Base-by-base conservation (phyloP, 2,888 invertebrate species). In the Antheraea yamamai region DNA sequence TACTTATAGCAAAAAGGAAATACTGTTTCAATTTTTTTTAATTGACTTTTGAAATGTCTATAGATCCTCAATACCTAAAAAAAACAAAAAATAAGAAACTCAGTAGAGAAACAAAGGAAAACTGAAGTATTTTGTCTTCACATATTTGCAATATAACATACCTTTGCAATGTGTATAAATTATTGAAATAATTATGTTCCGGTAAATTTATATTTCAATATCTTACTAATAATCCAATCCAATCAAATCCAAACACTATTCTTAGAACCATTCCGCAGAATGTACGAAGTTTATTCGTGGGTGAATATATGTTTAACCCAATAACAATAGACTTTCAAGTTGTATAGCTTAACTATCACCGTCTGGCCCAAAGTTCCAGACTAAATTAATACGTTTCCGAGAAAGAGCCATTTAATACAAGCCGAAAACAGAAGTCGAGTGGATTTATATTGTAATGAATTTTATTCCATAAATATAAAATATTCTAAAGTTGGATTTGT, bases 251-350 rank as follows among this genome's bases (percentile, higher is more conserved):
- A 68, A 76, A 77, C 75, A 78, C 75, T 74, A 72, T 75, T 70
- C 52, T 66, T 30, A 30, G 14, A 16, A 30, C 61, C 61, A 23
- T 30, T 30, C 64, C 16, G 4, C 64, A 26, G 6, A 66, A 66
- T 66, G 61, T 61, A 16, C 71, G 73, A 75, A 77, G 64, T 51
- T 77, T 79, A 75, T 78, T 81, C 81, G 79, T 77, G 75, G 79
- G 75, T 78, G 72, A 79, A 80, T 81, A 81, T 78, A 82, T 81
- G 81, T 81, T 80, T 78, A 79, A 80, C 81, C 79, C 82, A 81
- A 80, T 82, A 84, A 86, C 84, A 86, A 84, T 83, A 79, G 84
- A 77, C 79, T 76, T 75, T 61, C 78, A 76, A 78, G 78, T 77
- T 77, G 75, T 74, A 79, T 51, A 76, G 76, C 72, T 76, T 79